These are phyloP conservation scores for Brenthis ino DNA, from an alignment of 2,888 invertebrate genomes.

Conservation along the genomic window DNA sequence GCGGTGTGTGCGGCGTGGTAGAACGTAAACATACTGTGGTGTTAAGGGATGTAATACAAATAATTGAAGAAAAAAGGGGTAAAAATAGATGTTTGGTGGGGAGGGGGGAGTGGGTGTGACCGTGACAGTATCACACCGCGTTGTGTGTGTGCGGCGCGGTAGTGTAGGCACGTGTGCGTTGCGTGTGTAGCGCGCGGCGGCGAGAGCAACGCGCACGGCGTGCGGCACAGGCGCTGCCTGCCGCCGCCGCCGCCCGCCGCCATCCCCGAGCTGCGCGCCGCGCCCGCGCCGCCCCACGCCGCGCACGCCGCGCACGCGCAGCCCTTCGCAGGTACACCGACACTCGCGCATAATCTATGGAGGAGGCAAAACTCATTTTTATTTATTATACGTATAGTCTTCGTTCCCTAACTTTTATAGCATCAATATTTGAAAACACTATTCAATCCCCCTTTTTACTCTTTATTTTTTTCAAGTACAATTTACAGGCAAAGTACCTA, in stretches of 20 bases:
- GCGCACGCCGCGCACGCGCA: conserved; percentile 34
- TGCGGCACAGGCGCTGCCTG: conserved; percentile 91
- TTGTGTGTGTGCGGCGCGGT: conserved; percentile 30
- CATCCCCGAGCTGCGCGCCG: conserved; percentile 93
- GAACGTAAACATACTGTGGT: neutral
- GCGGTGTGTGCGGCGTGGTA: conserved; percentile 29
- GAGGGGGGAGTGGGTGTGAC: neutral
- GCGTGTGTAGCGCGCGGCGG: conserved; percentile 78
- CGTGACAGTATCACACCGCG: neutral
- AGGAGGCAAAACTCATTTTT: neutral
- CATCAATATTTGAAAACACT: neutral
- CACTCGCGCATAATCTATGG: neutral
- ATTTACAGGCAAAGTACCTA: too few relatives aligned
- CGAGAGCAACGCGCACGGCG: conserved; percentile 91
- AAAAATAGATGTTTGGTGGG: neutral
- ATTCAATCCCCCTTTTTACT: too few relatives aligned
- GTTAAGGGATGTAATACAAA: too few relatives aligned
- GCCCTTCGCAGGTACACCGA: conserved; percentile 46
- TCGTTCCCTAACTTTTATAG: neutral
- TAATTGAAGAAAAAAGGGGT: too few relatives aligned
- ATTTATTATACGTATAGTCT: neutral
- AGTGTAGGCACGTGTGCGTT: conserved; percentile 47
- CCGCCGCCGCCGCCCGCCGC: conserved; percentile 91
- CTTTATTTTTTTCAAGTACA: too few relatives aligned
- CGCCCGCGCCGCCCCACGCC: conserved; percentile 38